Evolutionary conservation across 2,113 vertebrate genomes (phyloP).

Genomic region (Ictalurus furcatus): DNA sequence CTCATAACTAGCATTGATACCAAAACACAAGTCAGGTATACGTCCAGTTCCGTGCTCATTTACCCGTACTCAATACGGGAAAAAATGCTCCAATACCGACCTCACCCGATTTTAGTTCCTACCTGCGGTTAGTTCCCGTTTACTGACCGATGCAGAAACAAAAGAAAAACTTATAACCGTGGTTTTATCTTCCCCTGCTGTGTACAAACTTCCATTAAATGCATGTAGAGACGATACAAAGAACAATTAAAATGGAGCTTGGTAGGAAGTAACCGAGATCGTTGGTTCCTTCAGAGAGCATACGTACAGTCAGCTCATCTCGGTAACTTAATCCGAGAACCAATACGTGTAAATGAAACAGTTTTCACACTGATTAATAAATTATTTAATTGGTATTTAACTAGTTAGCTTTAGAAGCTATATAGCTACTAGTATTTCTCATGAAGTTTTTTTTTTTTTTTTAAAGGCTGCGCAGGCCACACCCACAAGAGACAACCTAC

Average conservation of each 20-base stretch:
- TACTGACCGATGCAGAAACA: not conserved
- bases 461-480: not conserved
- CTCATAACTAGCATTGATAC: not conserved
- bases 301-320: not conserved
- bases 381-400: not conserved
- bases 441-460: not conserved
- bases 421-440: not conserved
- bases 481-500: not conserved
- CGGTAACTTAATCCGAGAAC: not conserved
- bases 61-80: too few species aligned
- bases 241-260: not conserved
- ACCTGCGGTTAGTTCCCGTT: not conserved
- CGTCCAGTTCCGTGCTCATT: not conserved
- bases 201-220: not conserved
- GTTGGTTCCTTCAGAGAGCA: not conserved
- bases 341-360: not conserved
- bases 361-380: not conserved
- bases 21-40: not conserved
- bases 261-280: not conserved
- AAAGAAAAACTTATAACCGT: not conserved
- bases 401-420: not conserved
- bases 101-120: too few species aligned
- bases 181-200: not conserved
- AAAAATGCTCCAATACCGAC: too few species aligned
- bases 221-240: not conserved